phyloP scores from a whole-genome alignment of 2,888 invertebrate genomes.

The Ganaspis brasiliensis region DNA sequence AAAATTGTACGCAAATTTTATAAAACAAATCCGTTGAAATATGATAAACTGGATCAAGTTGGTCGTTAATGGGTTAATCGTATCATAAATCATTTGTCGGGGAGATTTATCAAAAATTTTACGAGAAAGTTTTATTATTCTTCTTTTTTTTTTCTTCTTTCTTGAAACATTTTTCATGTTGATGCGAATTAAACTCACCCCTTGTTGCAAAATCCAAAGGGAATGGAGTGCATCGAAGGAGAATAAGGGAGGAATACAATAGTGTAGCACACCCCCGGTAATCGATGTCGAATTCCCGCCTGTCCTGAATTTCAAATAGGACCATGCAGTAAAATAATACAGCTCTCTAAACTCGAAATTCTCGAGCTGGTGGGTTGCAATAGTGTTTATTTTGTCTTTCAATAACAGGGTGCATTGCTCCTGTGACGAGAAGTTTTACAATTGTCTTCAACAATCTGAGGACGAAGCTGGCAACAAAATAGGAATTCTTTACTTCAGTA shows the following conservation, averaged over 20 bases:
- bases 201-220: neutral
- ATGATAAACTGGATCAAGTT: no score
- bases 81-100: neutral
- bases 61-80: neutral
- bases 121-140: neutral
- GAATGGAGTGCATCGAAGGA: neutral
- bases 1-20: no score
- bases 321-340: slow-evolving; percentile 21
- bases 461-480: slow-evolving; percentile 72
- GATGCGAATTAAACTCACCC: slow-evolving; percentile 1
- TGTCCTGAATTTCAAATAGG: slow-evolving; percentile 27
- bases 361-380: neutral
- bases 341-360: neutral
- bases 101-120: neutral
- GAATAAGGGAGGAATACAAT: slow-evolving; percentile 9
- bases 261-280: slow-evolving; percentile 9
- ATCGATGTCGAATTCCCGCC: slow-evolving; percentile 35
- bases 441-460: slow-evolving; percentile 79
- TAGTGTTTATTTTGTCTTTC: slow-evolving; percentile 42
- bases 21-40: no score
- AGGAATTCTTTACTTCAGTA: slow-evolving; percentile 82
- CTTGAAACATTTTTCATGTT: neutral
- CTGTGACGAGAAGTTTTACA: slow-evolving; percentile 82
- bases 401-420: slow-evolving; percentile 80
- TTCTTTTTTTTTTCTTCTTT: neutral